Conservation (phyloP, 2,113 vertebrate genomes). For the Leiothrix lutea region DNA sequence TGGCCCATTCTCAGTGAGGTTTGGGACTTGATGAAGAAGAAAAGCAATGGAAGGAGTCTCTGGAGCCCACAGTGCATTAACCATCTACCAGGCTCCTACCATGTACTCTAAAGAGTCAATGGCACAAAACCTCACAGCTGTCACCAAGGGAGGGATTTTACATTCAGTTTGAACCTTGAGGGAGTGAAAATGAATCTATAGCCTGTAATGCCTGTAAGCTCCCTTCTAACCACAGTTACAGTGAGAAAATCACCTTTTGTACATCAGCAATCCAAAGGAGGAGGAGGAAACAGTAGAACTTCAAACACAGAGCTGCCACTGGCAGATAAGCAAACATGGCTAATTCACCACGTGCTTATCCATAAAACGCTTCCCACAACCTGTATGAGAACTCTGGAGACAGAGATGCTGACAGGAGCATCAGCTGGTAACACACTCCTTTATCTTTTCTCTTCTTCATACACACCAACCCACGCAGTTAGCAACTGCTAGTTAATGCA, state of each 20-base stretch:
- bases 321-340: not conserved
- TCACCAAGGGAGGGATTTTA: not conserved
- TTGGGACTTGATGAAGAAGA: not conserved
- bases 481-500: not conserved
- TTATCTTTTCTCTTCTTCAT: not conserved
- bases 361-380: not conserved
- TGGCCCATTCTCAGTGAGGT: not conserved
- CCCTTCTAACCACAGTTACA: not conserved
- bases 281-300: not conserved
- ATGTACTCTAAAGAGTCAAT: not conserved
- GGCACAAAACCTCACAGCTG: not conserved
- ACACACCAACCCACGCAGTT: not conserved
- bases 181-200: not conserved
- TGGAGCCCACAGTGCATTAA: not conserved
- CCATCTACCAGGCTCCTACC: not conserved
- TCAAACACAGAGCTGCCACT: not conserved
- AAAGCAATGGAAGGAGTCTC: not conserved
- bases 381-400: not conserved
- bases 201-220: not conserved
- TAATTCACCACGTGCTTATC: rapidly evolving
- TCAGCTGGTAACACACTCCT: not conserved
- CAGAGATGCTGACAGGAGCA: not conserved
- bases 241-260: not conserved
- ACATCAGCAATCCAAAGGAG: not conserved
- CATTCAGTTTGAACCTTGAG: not conserved